These are phyloP conservation scores for Antheraea assamensis DNA, from an alignment of 2,888 invertebrate genomes.

Conservation along the genomic window DNA sequence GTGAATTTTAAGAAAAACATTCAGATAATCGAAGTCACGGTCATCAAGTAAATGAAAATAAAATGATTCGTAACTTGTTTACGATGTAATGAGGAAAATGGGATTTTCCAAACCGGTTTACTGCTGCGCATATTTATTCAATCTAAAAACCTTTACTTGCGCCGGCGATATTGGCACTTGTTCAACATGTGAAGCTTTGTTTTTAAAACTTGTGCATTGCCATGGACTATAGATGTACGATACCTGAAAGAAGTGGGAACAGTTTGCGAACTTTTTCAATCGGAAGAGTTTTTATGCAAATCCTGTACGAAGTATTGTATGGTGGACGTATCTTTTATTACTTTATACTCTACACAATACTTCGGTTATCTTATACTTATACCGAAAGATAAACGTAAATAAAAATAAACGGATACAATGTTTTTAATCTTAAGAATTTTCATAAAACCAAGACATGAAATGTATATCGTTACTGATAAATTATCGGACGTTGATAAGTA, in stretches of 20 bases:
- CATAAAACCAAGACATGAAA: constrained; percentile 9
- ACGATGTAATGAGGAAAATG: not conserved
- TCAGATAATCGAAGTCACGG: too few relatives aligned
- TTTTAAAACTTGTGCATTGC: not conserved
- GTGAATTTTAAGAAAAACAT: not conserved
- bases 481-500: constrained; percentile 13
- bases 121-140: not conserved
- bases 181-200: not conserved
- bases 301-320: not conserved
- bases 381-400: not conserved
- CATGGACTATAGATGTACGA: not conserved
- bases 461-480: not conserved
- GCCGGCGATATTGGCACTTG: not conserved
- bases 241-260: not conserved
- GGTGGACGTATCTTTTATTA: not conserved
- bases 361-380: not conserved
- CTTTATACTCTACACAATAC: too few relatives aligned
- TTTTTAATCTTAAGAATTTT: not conserved
- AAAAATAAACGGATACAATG: constrained; percentile 4
- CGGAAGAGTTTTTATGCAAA: not conserved
- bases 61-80: constrained; percentile 11
- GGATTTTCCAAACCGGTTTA: not conserved
- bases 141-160: constrained; percentile 6
- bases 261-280: not conserved
- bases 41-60: not conserved